A percentile compares a stretch with the other conserved stretches of the same genome.
Evolutionary conservation across 1,140 invertebrate species (phyloP).

Genomic region (Pseudomyrmex cubaensis): DNA sequence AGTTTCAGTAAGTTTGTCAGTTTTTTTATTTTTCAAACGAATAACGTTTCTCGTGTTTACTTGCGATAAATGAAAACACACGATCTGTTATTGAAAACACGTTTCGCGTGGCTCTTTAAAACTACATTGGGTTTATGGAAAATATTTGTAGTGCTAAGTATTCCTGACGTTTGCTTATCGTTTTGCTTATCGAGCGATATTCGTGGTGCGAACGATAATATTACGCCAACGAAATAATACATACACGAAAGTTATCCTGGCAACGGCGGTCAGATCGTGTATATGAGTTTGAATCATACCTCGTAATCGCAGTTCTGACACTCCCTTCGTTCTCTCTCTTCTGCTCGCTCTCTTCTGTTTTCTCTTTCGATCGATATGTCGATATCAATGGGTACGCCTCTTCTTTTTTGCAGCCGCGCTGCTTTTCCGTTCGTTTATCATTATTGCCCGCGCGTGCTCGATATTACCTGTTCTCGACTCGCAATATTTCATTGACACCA

Average conservation of each 20-base stretch:
- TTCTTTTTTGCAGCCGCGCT: conserved; percentile 16
- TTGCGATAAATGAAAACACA: background rate
- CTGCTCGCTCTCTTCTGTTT: background rate
- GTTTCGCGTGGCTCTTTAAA: too few species aligned
- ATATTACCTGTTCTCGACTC: conserved; percentile 19
- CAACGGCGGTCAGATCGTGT: conserved; percentile 47
- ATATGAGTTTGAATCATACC: conserved; percentile 52
- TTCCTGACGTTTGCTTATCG: too few species aligned
- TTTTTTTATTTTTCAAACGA: too few species aligned
- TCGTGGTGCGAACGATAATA: background rate
- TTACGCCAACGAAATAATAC: background rate
- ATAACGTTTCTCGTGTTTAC: background rate
- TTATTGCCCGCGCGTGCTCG: background rate
- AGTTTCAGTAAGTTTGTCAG: too few species aligned
- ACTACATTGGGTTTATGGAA: too few species aligned
- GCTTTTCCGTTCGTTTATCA: conserved; percentile 1
- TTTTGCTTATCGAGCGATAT: background rate
- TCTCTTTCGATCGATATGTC: conserved; percentile 30
- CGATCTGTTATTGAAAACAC: too few species aligned
- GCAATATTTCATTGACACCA: conserved; percentile 13
- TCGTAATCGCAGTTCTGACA: conserved; percentile 41
- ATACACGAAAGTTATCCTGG: conserved; percentile 3
- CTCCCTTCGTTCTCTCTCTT: conserved; percentile 15
- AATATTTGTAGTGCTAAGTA: too few species aligned
- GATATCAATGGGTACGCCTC: conserved; percentile 22